Base-by-base conservation (phyloP, 1,140 invertebrate species). In the Nilaparvata lugens region DNA sequence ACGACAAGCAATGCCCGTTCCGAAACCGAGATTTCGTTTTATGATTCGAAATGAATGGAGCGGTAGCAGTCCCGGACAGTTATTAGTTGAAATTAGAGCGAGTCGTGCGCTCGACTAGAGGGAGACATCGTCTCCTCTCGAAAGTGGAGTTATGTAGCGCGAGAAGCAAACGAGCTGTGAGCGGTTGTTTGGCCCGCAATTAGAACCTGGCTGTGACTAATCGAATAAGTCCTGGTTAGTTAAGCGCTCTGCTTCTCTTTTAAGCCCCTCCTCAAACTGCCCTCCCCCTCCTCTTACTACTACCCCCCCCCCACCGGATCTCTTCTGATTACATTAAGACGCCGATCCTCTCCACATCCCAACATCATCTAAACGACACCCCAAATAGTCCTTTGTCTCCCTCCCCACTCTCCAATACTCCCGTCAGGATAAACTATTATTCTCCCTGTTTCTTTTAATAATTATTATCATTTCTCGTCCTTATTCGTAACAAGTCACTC, bases 31-130 rank as follows among this genome's bases (percentile, higher is more conserved):
- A 48, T 48, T 48, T 48, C 45, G 45, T 48, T 48, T 48, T 48
- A 48, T 48, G 45, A 48, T 48, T 48, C 21, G 45, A 48, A 48
- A 48, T 48, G 45, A 48, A 48, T 48, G 16, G 21, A 48, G 45
- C 16, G 31, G 31, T 35, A 11, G 31, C 31, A 35, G 45, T 40
- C 38, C 38, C 9, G 45, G 16, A 23, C 45, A 23, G 45, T 48
- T 48, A 48, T 48, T 48, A 48, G 45, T 48, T 48, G 21, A 48
- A 48, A 48, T 48, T 48, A 48, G 45, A 48, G 45, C 16, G 45
- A 23, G 45, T 6, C 4, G 45, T 45, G 3, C 42, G 45, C 1
- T 5, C 38, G 9, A 9, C 38, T n/a, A 7, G 45, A 18, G 21
- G 16, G n/a, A 7, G 45, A 48, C 31, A 11, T 35, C 31, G n/a